These are phyloP conservation scores for Upupa epops DNA, from an alignment of 2,113 vertebrate genomes.

Conservation along the genomic window DNA sequence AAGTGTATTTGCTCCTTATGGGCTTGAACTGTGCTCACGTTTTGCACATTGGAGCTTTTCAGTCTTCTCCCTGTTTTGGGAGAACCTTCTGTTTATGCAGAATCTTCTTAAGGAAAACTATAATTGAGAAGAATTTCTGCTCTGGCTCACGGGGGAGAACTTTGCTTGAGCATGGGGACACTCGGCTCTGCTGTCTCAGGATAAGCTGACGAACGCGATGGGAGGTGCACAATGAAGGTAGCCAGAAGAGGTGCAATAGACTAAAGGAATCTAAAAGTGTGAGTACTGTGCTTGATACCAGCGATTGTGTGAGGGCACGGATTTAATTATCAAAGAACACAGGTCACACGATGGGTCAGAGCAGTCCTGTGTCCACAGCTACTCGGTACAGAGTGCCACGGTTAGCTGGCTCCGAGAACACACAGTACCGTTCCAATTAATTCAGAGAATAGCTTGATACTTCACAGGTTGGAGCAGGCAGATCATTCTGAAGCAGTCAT, in stretches of 20 bases:
- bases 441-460: slow-evolving; percentile 50
- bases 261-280: slow-evolving; percentile 1
- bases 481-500: slow-evolving; percentile 72
- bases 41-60: not conserved
- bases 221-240: not conserved
- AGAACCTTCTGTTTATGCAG: not conserved
- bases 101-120: not conserved
- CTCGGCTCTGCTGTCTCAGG: not conserved
- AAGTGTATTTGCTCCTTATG: not conserved
- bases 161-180: not conserved
- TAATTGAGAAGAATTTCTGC: not conserved
- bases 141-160: not conserved
- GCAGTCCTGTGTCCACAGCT: not conserved
- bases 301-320: not conserved
- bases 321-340: not conserved
- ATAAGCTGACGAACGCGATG: not conserved
- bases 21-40: not conserved
- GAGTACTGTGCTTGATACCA: not conserved
- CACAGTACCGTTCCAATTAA: slow-evolving; percentile 61
- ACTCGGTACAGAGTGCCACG: not conserved
- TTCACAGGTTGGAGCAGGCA: slow-evolving; percentile 53
- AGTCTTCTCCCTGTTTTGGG: not conserved
- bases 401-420: slow-evolving; percentile 28
- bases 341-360: not conserved
- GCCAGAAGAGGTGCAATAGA: not conserved